Percentiles rank a stretch among this genome's conserved stretches.
Evolutionary conservation across 2,888 invertebrate genomes (phyloP).

Genomic region (Anoplius nigerrimus): DNA sequence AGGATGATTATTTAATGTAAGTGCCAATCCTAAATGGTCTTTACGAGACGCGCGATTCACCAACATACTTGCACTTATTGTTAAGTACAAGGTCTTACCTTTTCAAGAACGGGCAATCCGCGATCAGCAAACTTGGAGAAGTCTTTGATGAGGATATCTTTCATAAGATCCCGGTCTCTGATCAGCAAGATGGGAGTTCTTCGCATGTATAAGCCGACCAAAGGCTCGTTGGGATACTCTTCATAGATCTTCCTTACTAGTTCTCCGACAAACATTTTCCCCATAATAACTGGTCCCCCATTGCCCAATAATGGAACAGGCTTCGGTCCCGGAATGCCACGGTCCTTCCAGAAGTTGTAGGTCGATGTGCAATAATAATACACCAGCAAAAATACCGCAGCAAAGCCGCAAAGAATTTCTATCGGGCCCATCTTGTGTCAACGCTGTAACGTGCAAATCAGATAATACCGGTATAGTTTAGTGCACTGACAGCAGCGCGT

Average conservation of each 20-base stretch:
- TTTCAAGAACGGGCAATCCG: conserved; percentile 39
- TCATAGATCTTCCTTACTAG: conserved; percentile 57
- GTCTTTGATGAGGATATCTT: conserved; percentile 57
- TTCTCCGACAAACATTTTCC: conserved; percentile 63
- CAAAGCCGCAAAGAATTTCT: conserved; percentile 41
- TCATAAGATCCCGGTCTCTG: conserved; percentile 55
- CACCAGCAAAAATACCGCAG: conserved; percentile 32
- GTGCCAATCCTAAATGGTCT: too few species aligned
- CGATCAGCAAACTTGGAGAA: conserved; percentile 56
- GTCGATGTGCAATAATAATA: conserved; percentile 69
- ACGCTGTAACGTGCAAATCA: too few species aligned
- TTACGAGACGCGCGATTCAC: not conserved
- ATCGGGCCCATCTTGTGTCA: too few species aligned
- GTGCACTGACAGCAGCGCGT: too few species aligned
- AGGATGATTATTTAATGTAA: not conserved
- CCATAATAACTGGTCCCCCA: conserved; percentile 52
- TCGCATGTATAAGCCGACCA: conserved; percentile 53
- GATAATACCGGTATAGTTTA: too few species aligned
- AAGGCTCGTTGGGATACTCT: conserved; percentile 27
- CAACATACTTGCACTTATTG: not conserved
- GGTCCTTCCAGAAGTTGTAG: conserved; percentile 74
- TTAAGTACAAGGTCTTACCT: conserved; percentile 7
- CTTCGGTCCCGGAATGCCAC: conserved; percentile 68
- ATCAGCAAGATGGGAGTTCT: conserved; percentile 52
- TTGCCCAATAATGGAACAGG: conserved; percentile 74